Base-by-base conservation (phyloP, 2,888 invertebrate species). In the Cataglyphis livida region DNA sequence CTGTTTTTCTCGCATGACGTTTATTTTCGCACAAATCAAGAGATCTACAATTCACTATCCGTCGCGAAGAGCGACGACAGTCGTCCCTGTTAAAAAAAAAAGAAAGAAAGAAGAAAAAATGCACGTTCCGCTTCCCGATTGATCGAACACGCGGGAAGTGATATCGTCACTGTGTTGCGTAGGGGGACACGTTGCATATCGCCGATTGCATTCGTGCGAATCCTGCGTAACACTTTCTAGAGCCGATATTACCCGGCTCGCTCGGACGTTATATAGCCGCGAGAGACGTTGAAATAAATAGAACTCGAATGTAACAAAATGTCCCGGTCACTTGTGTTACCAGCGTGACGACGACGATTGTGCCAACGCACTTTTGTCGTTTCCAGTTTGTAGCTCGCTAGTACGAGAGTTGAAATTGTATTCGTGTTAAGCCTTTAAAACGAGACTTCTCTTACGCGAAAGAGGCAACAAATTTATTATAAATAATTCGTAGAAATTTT, bases 151-250 rank as follows among this genome's bases (percentile, higher is more conserved):
- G 15, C 28, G 57, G 68, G n/a, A 68, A 57, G 57, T 15, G 68
- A 78, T 68, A 41, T 35, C 25, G 54, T 38, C 21, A 28, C 38
- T 57, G 57, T 6, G 38, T 59, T 54, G 44, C 61, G 21, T n/a
- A n/a, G 28, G 44, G 32, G 5, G 38, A 57, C 54, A 57, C 21
- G n/a, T 68, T 48, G 68, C 78, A 59, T 78, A 65, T 76, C 64
- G 28, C 48, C 78, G 68, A 78, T 68, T 78, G 78, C 78, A 57
- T 41, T 78, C 68, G 78, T 78, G 78, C 78, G 78, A 79, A 70
- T 79, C 78, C 78, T 70, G 78, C 70, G 70, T 79, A 79, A 79
- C 70, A 79, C 78, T 79, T 79, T 79, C 78, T 79, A 79, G 68
- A 57, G 44, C 70, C 59, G 78, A 48, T 59, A 70, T 70, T 70